Evolutionary conservation across 2,797 vertebrate species (phyloP).

Genomic region (Macroramphosus scolopax): DNA sequence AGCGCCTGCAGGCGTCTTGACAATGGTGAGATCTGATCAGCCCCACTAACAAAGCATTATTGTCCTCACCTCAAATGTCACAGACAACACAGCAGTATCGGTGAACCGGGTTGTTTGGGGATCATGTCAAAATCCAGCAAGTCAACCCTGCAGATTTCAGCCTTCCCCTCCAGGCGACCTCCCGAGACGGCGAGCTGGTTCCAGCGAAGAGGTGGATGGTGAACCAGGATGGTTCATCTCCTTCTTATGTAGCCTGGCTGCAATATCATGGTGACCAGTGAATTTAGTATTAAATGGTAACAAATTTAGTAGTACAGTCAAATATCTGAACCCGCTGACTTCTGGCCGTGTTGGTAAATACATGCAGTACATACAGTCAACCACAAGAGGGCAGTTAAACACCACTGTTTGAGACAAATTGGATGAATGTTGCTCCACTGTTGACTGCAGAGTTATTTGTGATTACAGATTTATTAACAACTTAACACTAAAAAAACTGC

Average conservation of each 20-base stretch:
- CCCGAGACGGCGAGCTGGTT: no score
- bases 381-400: conserved; percentile 66
- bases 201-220: no score
- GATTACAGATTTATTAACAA: no score
- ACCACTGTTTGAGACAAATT: conserved; percentile 14
- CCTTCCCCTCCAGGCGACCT: conserved; percentile 1
- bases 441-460: no score
- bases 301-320: no score
- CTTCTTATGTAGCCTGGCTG: no score
- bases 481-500: no score
- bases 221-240: no score
- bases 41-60: conserved; percentile 44
- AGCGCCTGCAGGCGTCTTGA: conserved; percentile 37
- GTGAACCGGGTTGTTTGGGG: conserved; percentile 10
- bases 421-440: no score
- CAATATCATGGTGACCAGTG: no score
- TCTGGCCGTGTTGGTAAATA: no score
- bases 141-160: conserved; percentile 3
- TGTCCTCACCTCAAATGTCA: conserved; percentile 53
- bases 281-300: no score
- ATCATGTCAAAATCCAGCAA: conserved; percentile 18
- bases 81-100: conserved; percentile 39
- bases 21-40: conserved; percentile 64
- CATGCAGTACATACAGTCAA: not conserved
- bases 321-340: not conserved